phyloP scores from a whole-genome alignment of 2,888 invertebrate genomes.

The Xylota segnis region DNA sequence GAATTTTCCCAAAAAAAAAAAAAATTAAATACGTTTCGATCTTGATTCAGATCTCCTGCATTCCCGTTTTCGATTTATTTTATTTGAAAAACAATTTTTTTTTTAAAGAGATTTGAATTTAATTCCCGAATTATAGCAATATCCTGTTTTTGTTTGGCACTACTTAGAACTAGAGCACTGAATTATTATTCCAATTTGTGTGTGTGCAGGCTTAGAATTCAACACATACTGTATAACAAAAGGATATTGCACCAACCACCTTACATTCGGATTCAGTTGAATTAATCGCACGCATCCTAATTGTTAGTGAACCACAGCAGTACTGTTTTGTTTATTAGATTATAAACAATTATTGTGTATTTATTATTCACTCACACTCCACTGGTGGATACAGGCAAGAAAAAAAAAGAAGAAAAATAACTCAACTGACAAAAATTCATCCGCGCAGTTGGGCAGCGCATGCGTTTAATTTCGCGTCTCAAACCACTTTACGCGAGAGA shows the following conservation, averaged over 20 bases:
- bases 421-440: constrained; percentile 78
- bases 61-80: constrained; percentile 19
- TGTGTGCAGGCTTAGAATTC: constrained; percentile 12
- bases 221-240: constrained; percentile 23
- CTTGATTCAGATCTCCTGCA: constrained; percentile 31
- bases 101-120: constrained; percentile 27
- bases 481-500: constrained; percentile 80
- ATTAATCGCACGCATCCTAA: constrained; percentile 59
- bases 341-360: constrained; percentile 47
- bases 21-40: constrained; percentile 14
- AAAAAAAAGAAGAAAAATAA: constrained; percentile 76
- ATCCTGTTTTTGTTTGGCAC: constrained; percentile 52
- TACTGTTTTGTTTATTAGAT: constrained; percentile 74
- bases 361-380: constrained; percentile 63
- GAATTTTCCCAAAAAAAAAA: constrained; percentile 2
- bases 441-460: constrained; percentile 78
- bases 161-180: constrained; percentile 35
- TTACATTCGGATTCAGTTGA: constrained; percentile 28
- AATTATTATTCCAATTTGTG: constrained; percentile 64
- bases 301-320: constrained; percentile 50
- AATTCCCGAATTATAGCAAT: constrained; percentile 27
- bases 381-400: constrained; percentile 63
- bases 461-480: constrained; percentile 82
- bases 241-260: constrained; percentile 65
- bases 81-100: constrained; percentile 15